Percentiles rank a stretch among this genome's conserved stretches.
Conservation (phyloP, 2,797 vertebrate genomes). For the Monodelphis domestica region DNA sequence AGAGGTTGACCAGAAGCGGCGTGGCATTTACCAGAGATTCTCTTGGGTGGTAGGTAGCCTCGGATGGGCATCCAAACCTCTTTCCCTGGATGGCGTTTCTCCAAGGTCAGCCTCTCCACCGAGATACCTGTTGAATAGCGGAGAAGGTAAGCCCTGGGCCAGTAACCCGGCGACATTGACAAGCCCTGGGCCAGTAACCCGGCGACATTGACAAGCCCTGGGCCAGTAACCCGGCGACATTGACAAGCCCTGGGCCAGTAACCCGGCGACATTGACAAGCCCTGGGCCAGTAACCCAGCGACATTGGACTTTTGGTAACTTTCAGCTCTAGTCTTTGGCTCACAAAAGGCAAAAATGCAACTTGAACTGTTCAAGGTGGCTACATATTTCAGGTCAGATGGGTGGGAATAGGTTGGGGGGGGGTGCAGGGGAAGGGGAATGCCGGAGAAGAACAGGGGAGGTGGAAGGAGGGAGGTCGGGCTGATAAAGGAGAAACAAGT, state of each 20-base stretch:
- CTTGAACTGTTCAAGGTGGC: slow-evolving; percentile 25
- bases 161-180: no score
- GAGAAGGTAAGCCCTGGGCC: neutral
- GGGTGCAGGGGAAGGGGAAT: slow-evolving; percentile 9
- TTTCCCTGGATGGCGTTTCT: neutral
- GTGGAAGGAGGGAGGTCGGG: slow-evolving; percentile 39
- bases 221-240: no score
- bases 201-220: no score
- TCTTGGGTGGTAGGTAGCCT: neutral
- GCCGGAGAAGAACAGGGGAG: neutral
- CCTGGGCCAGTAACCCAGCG: no score
- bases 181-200: neutral
- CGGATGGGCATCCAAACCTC: neutral
- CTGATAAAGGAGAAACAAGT: slow-evolving; percentile 37
- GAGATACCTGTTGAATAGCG: neutral
- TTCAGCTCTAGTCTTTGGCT: slow-evolving; percentile 64
- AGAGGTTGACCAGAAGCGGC: neutral
- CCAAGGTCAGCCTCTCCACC: no score
- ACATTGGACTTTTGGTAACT: slow-evolving; percentile 63
- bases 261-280: no score
- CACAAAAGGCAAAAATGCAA: slow-evolving; percentile 60
- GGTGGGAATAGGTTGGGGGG: neutral
- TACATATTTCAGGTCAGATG: slow-evolving; percentile 38
- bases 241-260: neutral
- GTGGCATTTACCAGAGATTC: neutral